These are phyloP conservation scores for Helogale parvula DNA, from an alignment of 2,113 vertebrate genomes.

Conservation along the genomic window DNA sequence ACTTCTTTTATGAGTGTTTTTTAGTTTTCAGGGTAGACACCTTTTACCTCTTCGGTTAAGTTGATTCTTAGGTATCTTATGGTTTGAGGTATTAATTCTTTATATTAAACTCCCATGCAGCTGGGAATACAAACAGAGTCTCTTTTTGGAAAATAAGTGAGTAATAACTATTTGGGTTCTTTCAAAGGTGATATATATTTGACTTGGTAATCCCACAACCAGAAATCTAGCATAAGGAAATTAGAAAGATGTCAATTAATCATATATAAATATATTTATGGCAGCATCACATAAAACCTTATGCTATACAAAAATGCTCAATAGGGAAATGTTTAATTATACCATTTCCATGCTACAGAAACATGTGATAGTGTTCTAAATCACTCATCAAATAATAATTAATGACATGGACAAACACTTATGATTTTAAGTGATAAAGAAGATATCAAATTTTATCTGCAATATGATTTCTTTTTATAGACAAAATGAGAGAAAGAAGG, in stretches of 20 bases:
- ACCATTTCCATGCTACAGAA: background rate
- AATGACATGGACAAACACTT: background rate
- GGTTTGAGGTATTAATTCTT: background rate
- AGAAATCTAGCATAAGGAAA: background rate
- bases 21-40: background rate
- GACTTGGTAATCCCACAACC: background rate
- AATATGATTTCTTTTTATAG: background rate
- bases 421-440: background rate
- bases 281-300: background rate
- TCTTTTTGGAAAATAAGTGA: background rate
- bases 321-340: background rate
- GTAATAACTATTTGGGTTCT: background rate
- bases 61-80: background rate
- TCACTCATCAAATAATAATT: constrained; percentile 3
- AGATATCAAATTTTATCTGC: background rate
- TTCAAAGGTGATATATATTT: background rate
- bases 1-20: background rate
- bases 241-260: background rate
- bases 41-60: background rate
- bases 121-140: background rate
- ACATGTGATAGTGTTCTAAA: background rate
- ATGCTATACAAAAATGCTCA: background rate
- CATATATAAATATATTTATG: background rate
- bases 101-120: background rate
- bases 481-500: background rate